Evolutionary conservation across 2,113 vertebrate genomes (phyloP).

Genomic region (Eira barbara): DNA sequence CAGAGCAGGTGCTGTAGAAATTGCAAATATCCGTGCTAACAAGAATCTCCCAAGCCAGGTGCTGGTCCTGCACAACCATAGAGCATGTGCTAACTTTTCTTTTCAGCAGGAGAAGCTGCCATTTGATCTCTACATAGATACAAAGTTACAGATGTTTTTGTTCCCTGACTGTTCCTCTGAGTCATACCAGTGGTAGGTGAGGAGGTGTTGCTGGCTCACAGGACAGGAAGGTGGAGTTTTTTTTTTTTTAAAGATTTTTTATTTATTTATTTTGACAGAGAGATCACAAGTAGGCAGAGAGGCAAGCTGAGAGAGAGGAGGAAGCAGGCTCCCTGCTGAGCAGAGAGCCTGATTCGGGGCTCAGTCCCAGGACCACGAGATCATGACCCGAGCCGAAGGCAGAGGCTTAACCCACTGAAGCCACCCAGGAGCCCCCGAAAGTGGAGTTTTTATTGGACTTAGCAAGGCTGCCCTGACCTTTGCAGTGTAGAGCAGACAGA

Average conservation of each 20-base stretch:
- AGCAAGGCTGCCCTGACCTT: neutral
- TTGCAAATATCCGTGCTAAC: neutral
- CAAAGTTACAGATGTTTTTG: neutral
- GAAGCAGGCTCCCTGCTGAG: no score
- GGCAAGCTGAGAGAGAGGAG: no score
- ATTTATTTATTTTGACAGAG: no score
- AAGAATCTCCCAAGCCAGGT: neutral
- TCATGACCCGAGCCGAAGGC: no score
- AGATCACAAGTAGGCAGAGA: no score
- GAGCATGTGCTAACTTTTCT: neutral
- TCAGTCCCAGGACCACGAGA: no score
- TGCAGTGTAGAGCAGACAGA: neutral
- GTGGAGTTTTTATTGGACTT: neutral
- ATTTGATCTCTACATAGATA: neutral
- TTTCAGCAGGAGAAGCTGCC: neutral
- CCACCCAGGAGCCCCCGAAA: neutral
- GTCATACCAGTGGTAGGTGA: neutral
- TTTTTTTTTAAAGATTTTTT: no score
- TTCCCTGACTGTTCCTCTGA: neutral
- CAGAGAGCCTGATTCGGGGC: no score
- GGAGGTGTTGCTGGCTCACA: neutral
- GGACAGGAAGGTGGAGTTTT: no score
- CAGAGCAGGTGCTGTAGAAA: neutral
- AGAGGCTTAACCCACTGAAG: no score
- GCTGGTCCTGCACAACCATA: neutral